Base-by-base conservation (phyloP, 37 sponge, comb jelly and placozoan species). In the Ephydatia muelleri region DNA sequence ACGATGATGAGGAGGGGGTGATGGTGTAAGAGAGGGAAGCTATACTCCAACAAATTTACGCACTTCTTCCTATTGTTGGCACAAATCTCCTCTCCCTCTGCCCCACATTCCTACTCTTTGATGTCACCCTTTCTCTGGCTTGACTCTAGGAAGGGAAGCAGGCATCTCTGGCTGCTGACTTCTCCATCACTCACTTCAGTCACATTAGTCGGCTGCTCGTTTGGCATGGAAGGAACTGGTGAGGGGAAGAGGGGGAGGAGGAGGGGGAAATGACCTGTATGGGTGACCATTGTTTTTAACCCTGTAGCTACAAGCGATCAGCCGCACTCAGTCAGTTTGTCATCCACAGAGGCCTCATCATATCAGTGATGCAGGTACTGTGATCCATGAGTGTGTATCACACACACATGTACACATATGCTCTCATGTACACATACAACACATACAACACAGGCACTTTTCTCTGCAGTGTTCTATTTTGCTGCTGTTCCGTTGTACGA, bases 181-280 rank as follows among this genome's bases (percentile, higher is more conserved):
- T 97, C 90, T 97, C 95, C 26, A 88, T 97, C 47, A 90, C 98
- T 14, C 89, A 93, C 79, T 97, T 97, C 88, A 83, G 67, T 3
- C 89, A 94, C 69, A 80, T 97, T 31, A 90, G 95, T n/a, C 39
- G 95, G 33, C 74, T 97, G 27, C 77, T 97, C 14, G 85, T 97
- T 57, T 97, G 98, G 98, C 98, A 97, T 81, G 98, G 98, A 4
- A 88, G 97, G 66, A 97, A 97, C 88, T 91, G 97, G 97, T 96
- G 19, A 30, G 84, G 8, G 40, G 6, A 3, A 43, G 13, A 77
- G 19, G 31, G 69, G 80, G 69, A 67, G 80, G 80, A 37, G 67
- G 21, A 47, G 49, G 32, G 0, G 67, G 33, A 8, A 71, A 3
- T 23, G 38, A 4, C 27, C 3, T 72, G 38, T 78, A 2, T 6